Conservation (phyloP, 1,140 invertebrate genomes). For the Sitobion miscanthi region DNA sequence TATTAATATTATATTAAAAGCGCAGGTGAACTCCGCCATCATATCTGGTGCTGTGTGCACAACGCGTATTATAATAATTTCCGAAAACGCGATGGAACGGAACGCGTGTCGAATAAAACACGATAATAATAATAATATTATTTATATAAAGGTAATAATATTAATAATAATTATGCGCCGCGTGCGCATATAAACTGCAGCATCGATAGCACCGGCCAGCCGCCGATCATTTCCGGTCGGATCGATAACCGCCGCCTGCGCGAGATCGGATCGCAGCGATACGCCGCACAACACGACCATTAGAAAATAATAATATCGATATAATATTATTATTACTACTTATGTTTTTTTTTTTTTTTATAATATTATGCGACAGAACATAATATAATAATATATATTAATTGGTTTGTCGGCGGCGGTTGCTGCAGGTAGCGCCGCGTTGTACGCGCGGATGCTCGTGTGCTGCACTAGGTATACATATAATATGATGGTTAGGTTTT, state of each 20-base stretch:
- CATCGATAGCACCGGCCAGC: not conserved
- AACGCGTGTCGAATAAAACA: slow-evolving; percentile 5
- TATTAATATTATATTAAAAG: not conserved
- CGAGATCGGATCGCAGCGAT: not conserved
- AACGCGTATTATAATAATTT: not conserved
- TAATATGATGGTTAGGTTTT: too few relatives aligned
- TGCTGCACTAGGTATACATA: too few relatives aligned
- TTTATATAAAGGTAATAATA: not conserved
- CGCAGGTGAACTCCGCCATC: not conserved
- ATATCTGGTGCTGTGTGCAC: not conserved
- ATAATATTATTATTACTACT: not conserved
- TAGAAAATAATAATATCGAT: not conserved
- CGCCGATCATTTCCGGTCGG: slow-evolving; percentile 36
- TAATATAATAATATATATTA: not conserved
- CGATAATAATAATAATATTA: not conserved
- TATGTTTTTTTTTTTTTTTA: not conserved
- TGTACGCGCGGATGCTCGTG: too few relatives aligned
- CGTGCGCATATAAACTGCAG: not conserved
- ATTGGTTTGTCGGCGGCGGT: not conserved
- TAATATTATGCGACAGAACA: not conserved
- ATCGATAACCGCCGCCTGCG: not conserved
- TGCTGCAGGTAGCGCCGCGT: too few relatives aligned
- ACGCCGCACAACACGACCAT: not conserved
- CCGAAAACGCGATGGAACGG: not conserved
- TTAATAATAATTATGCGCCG: not conserved